Conservation (phyloP, 2,797 vertebrate genomes). For the Phalloptychus januarius region DNA sequence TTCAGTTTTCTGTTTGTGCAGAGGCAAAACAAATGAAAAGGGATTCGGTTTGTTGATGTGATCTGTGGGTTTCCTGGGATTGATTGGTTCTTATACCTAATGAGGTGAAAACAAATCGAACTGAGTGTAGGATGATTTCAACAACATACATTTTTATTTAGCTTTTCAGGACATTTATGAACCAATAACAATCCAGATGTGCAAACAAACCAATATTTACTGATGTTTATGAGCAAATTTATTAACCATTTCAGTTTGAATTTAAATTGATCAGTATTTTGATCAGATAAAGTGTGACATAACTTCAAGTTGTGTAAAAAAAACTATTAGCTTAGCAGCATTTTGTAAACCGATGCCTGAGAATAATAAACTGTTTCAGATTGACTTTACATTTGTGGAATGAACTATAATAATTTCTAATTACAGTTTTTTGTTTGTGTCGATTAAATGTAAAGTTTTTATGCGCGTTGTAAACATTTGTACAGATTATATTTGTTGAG, state of each 20-base stretch:
- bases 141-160: neutral
- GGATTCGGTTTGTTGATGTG: conserved; percentile 22
- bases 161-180: neutral
- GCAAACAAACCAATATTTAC: neutral
- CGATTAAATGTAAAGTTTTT: conserved; percentile 1
- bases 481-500: neutral
- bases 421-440: neutral
- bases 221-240: neutral
- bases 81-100: conserved; percentile 25
- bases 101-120: conserved; percentile 19
- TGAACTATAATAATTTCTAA: neutral
- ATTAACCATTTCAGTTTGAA: neutral
- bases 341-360: neutral
- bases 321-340: neutral
- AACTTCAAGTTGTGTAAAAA: neutral
- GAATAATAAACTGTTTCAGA: neutral
- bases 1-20: conserved; percentile 43
- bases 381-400: neutral
- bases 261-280: neutral
- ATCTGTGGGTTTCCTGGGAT: conserved; percentile 9
- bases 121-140: neutral
- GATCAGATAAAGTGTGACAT: neutral
- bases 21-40: conserved; percentile 52
- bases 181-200: neutral
- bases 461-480: neutral